Evolutionary conservation across 2,113 vertebrate species (phyloP).

Genomic region (Cygnus atratus): DNA sequence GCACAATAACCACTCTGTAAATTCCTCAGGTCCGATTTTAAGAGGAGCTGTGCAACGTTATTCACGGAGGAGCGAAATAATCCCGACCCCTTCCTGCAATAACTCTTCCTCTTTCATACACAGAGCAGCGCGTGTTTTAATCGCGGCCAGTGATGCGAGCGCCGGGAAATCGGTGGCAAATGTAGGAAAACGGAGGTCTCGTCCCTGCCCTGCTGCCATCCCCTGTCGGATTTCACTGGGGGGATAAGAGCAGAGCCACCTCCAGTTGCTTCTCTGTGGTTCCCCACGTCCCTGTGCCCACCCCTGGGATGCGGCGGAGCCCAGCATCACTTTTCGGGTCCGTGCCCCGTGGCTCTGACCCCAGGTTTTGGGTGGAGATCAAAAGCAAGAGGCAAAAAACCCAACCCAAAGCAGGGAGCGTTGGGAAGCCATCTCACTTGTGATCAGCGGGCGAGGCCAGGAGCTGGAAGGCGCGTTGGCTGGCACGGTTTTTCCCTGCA

Average conservation of each 20-base stretch:
- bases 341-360: not conserved
- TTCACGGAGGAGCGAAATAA: slow-evolving; percentile 36
- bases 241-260: not conserved
- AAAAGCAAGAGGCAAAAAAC: not conserved
- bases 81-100: slow-evolving; percentile 7
- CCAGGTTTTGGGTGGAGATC: not conserved
- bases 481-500: slow-evolving; percentile 48
- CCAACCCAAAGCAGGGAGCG: not conserved
- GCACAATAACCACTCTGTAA: slow-evolving; percentile 59
- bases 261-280: not conserved
- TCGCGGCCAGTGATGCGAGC: not conserved
- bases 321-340: not conserved
- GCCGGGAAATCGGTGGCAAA: not conserved
- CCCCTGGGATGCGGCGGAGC: not conserved
- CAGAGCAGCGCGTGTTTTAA: not conserved
- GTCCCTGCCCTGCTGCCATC: not conserved
- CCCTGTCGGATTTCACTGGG: not conserved
- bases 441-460: slow-evolving; percentile 29
- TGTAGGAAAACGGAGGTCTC: not conserved
- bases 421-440: slow-evolving; percentile 45
- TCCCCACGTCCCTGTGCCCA: not conserved
- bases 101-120: slow-evolving; percentile 11
- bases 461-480: slow-evolving; percentile 35
- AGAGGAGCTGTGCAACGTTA: slow-evolving; percentile 40
- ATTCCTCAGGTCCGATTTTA: slow-evolving; percentile 64